These are phyloP conservation scores for Ditylenchus dipsaci DNA, from an alignment of 1,140 invertebrate genomes.

Conservation along the genomic window DNA sequence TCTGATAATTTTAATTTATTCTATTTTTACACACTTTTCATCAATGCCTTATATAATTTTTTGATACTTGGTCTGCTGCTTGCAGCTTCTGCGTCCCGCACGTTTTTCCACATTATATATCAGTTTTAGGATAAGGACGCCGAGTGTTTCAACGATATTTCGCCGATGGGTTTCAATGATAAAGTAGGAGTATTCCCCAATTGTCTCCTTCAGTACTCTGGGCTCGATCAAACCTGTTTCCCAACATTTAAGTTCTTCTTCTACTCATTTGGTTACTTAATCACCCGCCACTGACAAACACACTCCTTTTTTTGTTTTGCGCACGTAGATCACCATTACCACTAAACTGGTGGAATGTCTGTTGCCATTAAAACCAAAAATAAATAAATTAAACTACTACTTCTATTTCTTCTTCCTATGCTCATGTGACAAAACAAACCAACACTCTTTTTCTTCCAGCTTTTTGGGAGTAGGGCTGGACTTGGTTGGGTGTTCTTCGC, in stretches of 20 bases:
- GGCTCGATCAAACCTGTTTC: neutral
- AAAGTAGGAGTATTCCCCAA: constrained; percentile 8
- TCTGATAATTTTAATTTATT: neutral
- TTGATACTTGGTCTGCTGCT: neutral
- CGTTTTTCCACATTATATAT: neutral
- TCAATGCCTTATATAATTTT: neutral
- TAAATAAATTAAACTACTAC: neutral
- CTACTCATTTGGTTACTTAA: constrained; percentile 1
- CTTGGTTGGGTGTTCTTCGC: too few relatives aligned
- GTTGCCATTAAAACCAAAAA: neutral
- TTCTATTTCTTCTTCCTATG: neutral
- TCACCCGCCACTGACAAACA: neutral
- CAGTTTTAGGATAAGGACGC: neutral
- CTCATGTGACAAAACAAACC: neutral
- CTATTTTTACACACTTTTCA: neutral
- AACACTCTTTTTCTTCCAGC: neutral
- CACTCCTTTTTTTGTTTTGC: neutral
- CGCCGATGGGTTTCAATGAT: neutral
- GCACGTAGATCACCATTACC: neutral
- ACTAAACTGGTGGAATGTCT: neutral
- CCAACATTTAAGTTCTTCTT: neutral
- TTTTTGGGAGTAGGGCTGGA: too few relatives aligned
- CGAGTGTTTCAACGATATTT: neutral
- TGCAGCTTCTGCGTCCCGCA: neutral
- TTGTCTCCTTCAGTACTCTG: neutral